Percentiles rank a stretch among this genome's conserved stretches.
Conservation (phyloP, 2,113 vertebrate genomes). For the Notechis scutatus region DNA sequence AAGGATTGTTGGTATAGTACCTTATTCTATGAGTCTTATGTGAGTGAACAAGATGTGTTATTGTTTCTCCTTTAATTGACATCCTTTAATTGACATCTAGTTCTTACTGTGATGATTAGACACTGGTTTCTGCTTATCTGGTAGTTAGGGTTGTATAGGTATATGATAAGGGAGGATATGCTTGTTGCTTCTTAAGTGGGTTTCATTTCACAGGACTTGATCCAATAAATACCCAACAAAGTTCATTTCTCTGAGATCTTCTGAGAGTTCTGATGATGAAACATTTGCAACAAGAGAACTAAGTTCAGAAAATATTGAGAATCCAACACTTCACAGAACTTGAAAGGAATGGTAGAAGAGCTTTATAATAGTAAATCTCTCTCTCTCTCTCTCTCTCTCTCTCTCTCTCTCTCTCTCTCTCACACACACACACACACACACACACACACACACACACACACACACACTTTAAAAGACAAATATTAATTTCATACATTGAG, state of each 20-base stretch:
- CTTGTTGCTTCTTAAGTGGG: background rate
- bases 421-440: too few relatives aligned
- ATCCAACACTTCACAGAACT: background rate
- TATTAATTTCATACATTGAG: background rate
- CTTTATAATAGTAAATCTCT: background rate
- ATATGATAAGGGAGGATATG: background rate
- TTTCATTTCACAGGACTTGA: background rate
- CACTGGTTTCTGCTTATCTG: background rate
- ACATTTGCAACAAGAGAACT: background rate
- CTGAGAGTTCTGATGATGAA: background rate
- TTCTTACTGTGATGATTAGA: background rate
- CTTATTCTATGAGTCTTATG: background rate
- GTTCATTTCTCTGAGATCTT: background rate
- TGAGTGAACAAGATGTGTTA: background rate
- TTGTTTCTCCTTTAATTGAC: background rate
- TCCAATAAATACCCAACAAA: background rate
- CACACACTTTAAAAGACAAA: too few relatives aligned
- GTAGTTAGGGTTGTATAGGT: background rate
- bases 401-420: too few relatives aligned
- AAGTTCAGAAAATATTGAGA: background rate
- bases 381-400: too few relatives aligned
- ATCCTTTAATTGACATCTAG: background rate
- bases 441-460: too few relatives aligned
- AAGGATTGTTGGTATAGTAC: background rate
- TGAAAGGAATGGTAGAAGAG: slow-evolving; percentile 9